phyloP scores from a whole-genome alignment of 64 coral and sea anemone genomes.

The Astreopora myriophthalma region DNA sequence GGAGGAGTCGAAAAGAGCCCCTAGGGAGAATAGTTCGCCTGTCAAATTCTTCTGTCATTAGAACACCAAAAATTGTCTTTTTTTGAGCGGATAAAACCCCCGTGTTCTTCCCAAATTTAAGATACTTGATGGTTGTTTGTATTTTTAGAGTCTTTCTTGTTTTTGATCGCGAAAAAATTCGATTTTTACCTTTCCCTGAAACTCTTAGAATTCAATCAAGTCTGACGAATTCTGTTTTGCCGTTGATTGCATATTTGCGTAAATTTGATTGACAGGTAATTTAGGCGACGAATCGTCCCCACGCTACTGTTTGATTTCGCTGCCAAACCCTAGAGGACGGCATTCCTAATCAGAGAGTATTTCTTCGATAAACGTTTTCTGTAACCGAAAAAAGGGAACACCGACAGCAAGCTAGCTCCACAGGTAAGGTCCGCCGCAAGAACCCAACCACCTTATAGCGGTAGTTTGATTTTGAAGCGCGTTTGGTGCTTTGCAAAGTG shows the following conservation, averaged over 20 bases:
- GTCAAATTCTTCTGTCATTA: slow-evolving; percentile 24
- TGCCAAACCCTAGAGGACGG: slow-evolving; percentile 28
- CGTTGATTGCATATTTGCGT: slow-evolving; percentile 35
- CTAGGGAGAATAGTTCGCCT: slow-evolving; percentile 3
- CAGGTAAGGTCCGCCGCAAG: background rate
- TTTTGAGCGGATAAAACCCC: background rate
- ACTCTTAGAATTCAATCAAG: background rate
- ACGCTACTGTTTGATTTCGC: slow-evolving; percentile 24
- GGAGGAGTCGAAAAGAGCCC: slow-evolving; percentile 2
- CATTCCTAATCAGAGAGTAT: background rate
- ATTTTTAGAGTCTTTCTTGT: background rate
- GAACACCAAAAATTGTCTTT: background rate
- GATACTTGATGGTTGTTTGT: background rate
- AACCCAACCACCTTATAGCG: background rate
- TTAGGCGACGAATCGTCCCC: slow-evolving; percentile 44
- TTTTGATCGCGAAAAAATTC: background rate
- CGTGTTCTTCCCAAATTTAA: background rate
- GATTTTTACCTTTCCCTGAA: background rate
- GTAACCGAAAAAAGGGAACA: background rate
- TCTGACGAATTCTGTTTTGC: background rate
- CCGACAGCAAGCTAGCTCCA: background rate
- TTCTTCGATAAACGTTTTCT: background rate
- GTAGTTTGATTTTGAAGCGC: background rate
- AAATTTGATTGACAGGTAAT: slow-evolving; percentile 49
- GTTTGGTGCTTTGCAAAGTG: background rate